These are phyloP conservation scores for Cylindroiulus punctatus DNA, from an alignment of 2,888 invertebrate species.

Conservation along the genomic window DNA sequence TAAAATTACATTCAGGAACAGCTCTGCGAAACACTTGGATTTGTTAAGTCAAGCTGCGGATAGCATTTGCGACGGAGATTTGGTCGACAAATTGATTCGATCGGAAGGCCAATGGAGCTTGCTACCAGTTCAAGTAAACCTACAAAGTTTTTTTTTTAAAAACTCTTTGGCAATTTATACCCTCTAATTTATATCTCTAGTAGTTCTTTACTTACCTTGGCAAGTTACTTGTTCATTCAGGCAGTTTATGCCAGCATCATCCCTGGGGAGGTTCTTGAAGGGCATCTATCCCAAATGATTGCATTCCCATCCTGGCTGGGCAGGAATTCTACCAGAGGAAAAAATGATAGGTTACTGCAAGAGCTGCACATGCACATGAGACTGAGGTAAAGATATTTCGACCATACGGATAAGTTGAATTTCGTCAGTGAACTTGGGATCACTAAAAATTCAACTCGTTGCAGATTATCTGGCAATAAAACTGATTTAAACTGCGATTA, in stretches of 20 bases:
- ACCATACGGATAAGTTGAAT: too few relatives aligned
- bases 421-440: too few relatives aligned
- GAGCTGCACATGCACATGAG: conserved; percentile 89
- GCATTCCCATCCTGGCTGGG: conserved; percentile 97
- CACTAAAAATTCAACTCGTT: conserved; percentile 61
- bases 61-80: conserved; percentile 85
- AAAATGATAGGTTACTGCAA: conserved; percentile 82
- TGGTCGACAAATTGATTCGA: conserved; percentile 84
- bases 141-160: not conserved
- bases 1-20: not conserved
- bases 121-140: conserved; percentile 76
- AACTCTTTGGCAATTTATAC: too few relatives aligned
- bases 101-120: conserved; percentile 80
- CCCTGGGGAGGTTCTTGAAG: conserved; percentile 86
- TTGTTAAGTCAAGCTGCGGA: conserved; percentile 84
- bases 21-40: conserved; percentile 68
- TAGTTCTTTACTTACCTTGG: not conserved
- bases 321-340: conserved; percentile 86
- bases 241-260: conserved; percentile 91
- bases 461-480: conserved; percentile 81
- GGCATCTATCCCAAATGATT: conserved; percentile 80
- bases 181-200: too few relatives aligned
- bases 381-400: conserved; percentile 72
- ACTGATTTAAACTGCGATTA: conserved; percentile 89
- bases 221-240: conserved; percentile 62